Evolutionary conservation across 2,113 vertebrate genomes (phyloP).

Genomic region (Rutilus rutilus): DNA sequence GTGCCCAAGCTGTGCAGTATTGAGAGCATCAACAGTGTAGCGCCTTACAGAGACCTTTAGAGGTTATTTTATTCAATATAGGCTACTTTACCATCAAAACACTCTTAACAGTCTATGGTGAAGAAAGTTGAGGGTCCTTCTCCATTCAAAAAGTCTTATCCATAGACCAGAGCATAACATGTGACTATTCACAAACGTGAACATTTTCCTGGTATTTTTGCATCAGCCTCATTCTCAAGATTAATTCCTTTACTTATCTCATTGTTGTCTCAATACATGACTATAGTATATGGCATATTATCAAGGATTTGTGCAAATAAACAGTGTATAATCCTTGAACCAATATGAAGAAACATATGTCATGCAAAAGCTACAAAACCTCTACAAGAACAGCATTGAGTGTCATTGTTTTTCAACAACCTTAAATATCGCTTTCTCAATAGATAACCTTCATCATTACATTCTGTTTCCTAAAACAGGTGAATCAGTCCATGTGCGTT

Average conservation of each 20-base stretch:
- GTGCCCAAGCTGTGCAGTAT: background rate
- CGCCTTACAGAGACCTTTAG: background rate
- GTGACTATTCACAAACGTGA: background rate
- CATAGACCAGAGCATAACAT: background rate
- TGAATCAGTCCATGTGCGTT: background rate
- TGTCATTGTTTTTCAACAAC: background rate
- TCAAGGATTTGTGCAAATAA: constrained; percentile 6
- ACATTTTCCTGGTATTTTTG: background rate
- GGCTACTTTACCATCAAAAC: background rate
- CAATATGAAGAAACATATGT: background rate
- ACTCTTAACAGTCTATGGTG: background rate
- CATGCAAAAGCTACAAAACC: background rate
- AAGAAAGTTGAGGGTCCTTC: background rate
- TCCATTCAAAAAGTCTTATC: background rate
- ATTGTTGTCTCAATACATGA: background rate
- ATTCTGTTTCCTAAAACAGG: background rate
- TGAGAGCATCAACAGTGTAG: background rate
- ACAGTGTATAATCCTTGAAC: background rate
- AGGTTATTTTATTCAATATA: background rate
- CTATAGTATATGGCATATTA: constrained; percentile 1
- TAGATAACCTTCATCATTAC: constrained; percentile 1
- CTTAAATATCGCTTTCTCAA: background rate
- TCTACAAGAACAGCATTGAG: background rate
- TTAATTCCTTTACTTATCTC: background rate
- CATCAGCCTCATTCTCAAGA: background rate